A percentile compares a stretch with the other conserved stretches of the same genome.
Evolutionary conservation across 2,113 vertebrate genomes (phyloP).

Genomic region (Silurus glanis): DNA sequence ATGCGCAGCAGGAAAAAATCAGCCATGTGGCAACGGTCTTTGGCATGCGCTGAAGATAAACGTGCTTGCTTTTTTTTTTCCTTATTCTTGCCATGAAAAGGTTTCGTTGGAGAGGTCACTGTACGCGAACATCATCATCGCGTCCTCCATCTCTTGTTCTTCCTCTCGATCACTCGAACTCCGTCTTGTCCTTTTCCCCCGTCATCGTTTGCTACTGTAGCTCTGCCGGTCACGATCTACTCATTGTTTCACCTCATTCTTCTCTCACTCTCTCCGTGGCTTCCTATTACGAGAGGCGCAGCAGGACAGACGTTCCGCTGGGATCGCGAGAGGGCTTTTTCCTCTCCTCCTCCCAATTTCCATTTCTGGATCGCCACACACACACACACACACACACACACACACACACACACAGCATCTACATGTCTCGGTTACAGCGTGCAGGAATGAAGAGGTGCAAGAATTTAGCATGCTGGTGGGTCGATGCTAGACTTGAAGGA

Average conservation of each 20-base stretch:
- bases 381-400: not conserved
- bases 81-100: no score
- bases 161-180: not conserved
- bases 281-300: not conserved
- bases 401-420: constrained; percentile 11
- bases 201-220: not conserved
- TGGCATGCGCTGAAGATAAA: not conserved
- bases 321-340: constrained; percentile 14
- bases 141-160: not conserved
- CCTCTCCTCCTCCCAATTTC: not conserved
- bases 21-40: not conserved
- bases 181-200: no score
- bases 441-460: constrained; percentile 9
- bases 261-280: not conserved
- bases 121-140: no score
- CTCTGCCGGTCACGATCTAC: not conserved
- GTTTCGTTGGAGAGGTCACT: no score
- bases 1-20: not conserved
- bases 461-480: constrained; percentile 33
- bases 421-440: not conserved
- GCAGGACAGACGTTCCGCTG: not conserved
- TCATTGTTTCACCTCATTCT: not conserved
- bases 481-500: not conserved
- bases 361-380: not conserved
- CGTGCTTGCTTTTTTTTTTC: no score